Evolutionary conservation across 2,113 vertebrate species (phyloP).

Genomic region (Pygathrix nemaeus): DNA sequence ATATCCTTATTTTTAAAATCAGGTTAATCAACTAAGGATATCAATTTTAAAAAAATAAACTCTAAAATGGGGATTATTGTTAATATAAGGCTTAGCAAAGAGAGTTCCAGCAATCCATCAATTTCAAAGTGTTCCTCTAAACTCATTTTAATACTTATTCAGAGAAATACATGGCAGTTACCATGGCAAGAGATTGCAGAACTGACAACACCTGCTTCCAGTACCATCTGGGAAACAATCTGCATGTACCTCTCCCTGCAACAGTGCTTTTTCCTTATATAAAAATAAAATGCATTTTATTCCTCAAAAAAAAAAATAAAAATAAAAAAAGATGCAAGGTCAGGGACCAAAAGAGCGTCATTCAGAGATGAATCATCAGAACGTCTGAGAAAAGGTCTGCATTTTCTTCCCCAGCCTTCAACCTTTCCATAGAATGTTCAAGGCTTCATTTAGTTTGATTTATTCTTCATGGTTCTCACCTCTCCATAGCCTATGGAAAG

Average conservation of each 20-base stretch:
- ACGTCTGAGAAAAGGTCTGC: neutral
- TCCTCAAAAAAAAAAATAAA: neutral
- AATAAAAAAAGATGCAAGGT: neutral
- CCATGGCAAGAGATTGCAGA: neutral
- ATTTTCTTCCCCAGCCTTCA: neutral
- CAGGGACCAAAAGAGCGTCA: neutral
- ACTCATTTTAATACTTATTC: neutral
- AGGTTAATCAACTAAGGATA: neutral
- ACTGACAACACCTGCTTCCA: neutral
- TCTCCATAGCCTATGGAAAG: neutral
- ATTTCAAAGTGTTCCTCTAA: neutral
- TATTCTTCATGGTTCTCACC: neutral
- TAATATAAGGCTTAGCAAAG: neutral
- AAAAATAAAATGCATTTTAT: constrained; percentile 5
- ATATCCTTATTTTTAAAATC: neutral
- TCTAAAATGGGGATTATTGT: neutral
- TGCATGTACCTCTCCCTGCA: neutral
- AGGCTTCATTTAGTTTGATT: neutral
- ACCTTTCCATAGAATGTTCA: neutral
- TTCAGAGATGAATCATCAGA: neutral
- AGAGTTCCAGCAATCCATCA: neutral
- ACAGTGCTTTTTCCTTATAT: neutral
- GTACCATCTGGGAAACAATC: neutral
- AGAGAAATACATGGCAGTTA: neutral
- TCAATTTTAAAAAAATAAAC: neutral